Conservation (phyloP, 2,113 vertebrate species). For the Anthoscopus minutus region DNA sequence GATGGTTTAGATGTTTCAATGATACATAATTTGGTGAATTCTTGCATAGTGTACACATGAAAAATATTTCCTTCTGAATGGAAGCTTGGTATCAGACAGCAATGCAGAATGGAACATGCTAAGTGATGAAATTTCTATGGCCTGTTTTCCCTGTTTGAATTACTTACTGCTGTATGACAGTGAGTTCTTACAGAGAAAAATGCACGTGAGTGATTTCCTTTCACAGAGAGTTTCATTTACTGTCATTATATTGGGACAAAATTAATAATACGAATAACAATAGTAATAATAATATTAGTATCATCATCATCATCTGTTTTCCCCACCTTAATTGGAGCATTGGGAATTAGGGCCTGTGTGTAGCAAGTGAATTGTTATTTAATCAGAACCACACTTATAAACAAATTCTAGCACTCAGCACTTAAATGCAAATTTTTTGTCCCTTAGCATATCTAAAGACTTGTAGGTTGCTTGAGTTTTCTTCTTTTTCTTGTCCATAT, state of each 20-base stretch:
- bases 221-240: neutral
- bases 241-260: neutral
- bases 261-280: neutral
- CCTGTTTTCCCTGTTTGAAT: neutral
- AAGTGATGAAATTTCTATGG: neutral
- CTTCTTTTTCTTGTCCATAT: neutral
- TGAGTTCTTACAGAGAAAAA: neutral
- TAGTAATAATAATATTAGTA: neutral
- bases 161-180: neutral
- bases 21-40: neutral
- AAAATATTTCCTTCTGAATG: neutral
- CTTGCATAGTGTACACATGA: neutral
- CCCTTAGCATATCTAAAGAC: neutral
- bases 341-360: neutral
- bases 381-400: neutral
- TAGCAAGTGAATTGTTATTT: neutral
- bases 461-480: neutral
- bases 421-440: neutral
- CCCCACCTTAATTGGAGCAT: neutral
- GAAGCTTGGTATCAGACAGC: neutral
- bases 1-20: neutral
- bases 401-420: neutral
- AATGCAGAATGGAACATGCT: neutral
- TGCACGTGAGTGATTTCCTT: neutral
- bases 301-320: neutral